A percentile compares a stretch with the other conserved stretches of the same genome.
phyloP scores from a whole-genome alignment of 1,140 invertebrate species.

The Thaumatotibia leucotreta region DNA sequence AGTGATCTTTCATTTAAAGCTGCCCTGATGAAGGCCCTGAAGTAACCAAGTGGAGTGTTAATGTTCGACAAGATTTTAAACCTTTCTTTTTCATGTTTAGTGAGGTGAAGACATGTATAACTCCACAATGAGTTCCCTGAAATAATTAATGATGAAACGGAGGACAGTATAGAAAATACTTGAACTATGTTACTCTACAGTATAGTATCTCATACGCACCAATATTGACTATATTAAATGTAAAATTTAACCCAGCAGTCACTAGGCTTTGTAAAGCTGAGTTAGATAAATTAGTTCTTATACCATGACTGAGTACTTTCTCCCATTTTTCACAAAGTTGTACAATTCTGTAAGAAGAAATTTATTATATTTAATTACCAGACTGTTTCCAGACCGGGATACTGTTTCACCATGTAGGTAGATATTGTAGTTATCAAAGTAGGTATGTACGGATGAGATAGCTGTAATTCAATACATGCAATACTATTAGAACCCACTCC shows the following conservation, averaged over 20 bases:
- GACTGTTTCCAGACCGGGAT: neutral
- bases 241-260: slow-evolving; percentile 71
- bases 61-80: slow-evolving; percentile 89
- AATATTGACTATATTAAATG: slow-evolving; percentile 70
- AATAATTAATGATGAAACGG: slow-evolving; percentile 70
- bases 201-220: slow-evolving; percentile 39
- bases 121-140: slow-evolving; percentile 80
- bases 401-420: neutral
- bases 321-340: slow-evolving; percentile 83
- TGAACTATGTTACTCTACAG: neutral
- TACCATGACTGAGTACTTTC: slow-evolving; percentile 83
- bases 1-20: slow-evolving; percentile 92
- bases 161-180: neutral
- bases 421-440: neutral
- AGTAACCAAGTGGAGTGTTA: slow-evolving; percentile 87
- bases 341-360: slow-evolving; percentile 62
- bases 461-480: neutral
- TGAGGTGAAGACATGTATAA: slow-evolving; percentile 84
- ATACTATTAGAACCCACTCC: neutral
- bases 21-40: slow-evolving; percentile 91
- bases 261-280: slow-evolving; percentile 67
- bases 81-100: slow-evolving; percentile 91
- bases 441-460: neutral
- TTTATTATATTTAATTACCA: neutral
- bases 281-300: slow-evolving; percentile 74